Conservation (phyloP, 2,888 invertebrate genomes). For the Tetrapedia diversipes region DNA sequence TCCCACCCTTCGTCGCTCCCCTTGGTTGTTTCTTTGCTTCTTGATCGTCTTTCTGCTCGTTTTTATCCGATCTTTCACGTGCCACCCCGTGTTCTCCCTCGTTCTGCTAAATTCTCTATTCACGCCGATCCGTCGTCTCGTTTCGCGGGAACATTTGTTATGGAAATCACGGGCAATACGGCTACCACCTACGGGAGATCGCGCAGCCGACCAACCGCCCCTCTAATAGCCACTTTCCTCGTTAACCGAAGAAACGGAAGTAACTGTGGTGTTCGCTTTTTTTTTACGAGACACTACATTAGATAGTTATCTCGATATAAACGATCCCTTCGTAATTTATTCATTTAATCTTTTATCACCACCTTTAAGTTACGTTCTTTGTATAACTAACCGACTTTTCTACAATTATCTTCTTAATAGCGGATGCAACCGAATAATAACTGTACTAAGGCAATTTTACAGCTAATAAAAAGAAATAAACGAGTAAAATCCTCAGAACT, state of each 20-base stretch:
- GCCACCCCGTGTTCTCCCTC: not conserved
- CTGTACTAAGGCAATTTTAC: too few species aligned
- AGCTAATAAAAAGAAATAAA: too few species aligned
- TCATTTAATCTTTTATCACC: too few species aligned
- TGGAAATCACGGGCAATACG: conserved; percentile 52
- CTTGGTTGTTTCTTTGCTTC: not conserved
- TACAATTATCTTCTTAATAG: too few species aligned
- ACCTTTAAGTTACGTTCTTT: too few species aligned
- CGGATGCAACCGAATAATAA: not conserved
- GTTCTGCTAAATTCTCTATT: conserved; percentile 8
- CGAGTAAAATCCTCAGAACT: too few species aligned
- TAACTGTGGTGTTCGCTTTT: conserved; percentile 29
- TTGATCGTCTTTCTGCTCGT: not conserved
- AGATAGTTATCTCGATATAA: conserved; percentile 31
- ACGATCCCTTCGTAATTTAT: conserved; percentile 22
- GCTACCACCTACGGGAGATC: conserved; percentile 23
- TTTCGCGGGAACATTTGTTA: conserved; percentile 48
- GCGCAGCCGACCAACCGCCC: not conserved
- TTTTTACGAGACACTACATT: conserved; percentile 41
- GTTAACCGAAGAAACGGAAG: conserved; percentile 25
- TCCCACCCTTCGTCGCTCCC: not conserved
- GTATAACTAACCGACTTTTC: too few species aligned
- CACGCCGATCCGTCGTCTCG: conserved; percentile 25
- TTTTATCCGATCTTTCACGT: conserved; percentile 19
- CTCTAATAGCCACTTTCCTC: conserved; percentile 53